Evolutionary conservation across 35 echinoderm and acorn worm species (phyloP).

Genomic region (Heliocidaris erythrogramma): DNA sequence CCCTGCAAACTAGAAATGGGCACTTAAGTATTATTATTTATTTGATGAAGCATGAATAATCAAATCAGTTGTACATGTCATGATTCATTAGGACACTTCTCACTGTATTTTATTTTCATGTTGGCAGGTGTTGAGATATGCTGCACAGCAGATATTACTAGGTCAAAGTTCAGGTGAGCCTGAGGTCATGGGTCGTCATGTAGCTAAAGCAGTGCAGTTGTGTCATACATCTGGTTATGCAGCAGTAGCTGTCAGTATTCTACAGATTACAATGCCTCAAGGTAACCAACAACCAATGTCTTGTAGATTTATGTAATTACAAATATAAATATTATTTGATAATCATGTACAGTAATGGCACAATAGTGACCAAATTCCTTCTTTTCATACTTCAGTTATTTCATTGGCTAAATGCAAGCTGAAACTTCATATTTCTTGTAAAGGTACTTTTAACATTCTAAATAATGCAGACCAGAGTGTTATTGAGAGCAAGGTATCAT

Average conservation of each 20-base stretch:
- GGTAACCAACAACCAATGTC: background rate
- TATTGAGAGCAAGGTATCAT: too few species aligned
- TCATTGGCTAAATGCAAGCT: too few species aligned
- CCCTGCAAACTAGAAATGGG: background rate
- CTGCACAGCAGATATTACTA: background rate
- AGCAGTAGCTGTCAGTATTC: background rate
- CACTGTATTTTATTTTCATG: background rate
- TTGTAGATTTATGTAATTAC: background rate
- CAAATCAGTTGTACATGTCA: background rate
- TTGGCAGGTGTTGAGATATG: background rate
- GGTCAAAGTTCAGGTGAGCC: conserved; percentile 13
- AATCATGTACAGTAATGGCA: too few species aligned
- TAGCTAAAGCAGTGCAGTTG: background rate
- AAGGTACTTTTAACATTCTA: too few species aligned
- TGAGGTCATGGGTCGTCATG: background rate
- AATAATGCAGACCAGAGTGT: too few species aligned
- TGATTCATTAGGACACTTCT: background rate
- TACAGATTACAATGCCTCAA: background rate
- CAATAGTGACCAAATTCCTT: too few species aligned
- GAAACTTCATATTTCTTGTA: too few species aligned
- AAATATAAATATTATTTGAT: too few species aligned
- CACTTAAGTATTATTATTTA: background rate
- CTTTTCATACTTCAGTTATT: too few species aligned
- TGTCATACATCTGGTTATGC: conserved; percentile 17
- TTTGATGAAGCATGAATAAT: background rate